A percentile compares a stretch with the other conserved stretches of the same genome.
Conservation (phyloP, 2,113 vertebrate genomes). For the Xiphias gladius region DNA sequence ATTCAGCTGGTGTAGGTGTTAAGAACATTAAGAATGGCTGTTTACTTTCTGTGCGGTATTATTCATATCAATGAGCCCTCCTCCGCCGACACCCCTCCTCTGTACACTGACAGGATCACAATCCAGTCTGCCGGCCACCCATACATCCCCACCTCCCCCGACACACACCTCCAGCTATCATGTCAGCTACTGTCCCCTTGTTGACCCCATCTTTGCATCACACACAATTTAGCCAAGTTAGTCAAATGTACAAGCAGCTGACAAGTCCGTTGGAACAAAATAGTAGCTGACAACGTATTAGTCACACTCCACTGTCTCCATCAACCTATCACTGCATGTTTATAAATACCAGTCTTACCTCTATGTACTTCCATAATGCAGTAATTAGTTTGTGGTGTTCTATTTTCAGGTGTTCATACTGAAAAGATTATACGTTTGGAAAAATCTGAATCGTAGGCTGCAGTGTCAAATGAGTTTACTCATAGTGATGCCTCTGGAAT, state of each 20-base stretch:
- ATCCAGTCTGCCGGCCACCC: conserved; percentile 43
- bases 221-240: conserved; percentile 53
- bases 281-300: conserved; percentile 35
- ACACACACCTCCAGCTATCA: conserved; percentile 61
- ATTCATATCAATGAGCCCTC: conserved; percentile 68
- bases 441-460: conserved; percentile 2
- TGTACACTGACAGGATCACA: conserved; percentile 55
- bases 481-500: neutral
- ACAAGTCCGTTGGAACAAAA: conserved; percentile 49
- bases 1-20: conserved; percentile 74
- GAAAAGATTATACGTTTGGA: neutral
- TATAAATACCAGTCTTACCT: conserved; percentile 3
- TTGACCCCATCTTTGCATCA: conserved; percentile 72
- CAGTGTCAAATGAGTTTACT: neutral
- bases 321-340: conserved; percentile 3
- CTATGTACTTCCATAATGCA: neutral
- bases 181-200: conserved; percentile 76
- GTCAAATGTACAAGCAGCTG: conserved; percentile 50
- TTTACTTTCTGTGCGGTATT: conserved; percentile 74
- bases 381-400: conserved; percentile 10
- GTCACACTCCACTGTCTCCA: conserved; percentile 47
- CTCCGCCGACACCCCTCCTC: conserved; percentile 24
- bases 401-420: conserved; percentile 3
- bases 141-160: conserved; percentile 16
- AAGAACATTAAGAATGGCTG: conserved; percentile 64